Base-by-base conservation (phyloP, 2,888 invertebrate genomes). In the Watsonalla binaria region DNA sequence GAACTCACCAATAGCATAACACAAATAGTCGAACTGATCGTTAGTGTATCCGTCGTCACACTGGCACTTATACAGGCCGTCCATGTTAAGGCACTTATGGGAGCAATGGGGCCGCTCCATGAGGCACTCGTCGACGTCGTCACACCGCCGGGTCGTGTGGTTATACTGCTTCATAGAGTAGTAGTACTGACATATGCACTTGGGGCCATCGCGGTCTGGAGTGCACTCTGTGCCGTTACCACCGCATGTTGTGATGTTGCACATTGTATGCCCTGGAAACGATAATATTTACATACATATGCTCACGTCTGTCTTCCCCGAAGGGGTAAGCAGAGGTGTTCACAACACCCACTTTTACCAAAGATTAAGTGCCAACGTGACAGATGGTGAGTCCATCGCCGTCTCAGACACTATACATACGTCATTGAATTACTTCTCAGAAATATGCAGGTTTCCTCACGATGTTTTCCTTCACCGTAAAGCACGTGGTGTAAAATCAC, bases 121-220 rank as follows among this genome's bases (percentile, higher is more conserved):
- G 42, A 90, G 78, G 63, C 96, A 96, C 67, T 95, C 94, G 70
- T 96, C 85, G 5, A 94, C 84, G 64, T 94, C 94, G 59, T 80
- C 72, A 60, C 93, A 93, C 1, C 24, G 37, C 0, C 70, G 62
- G 0, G 80, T 80, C n/a, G 74, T 73, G 54, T 76, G 72, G 68
- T 89, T 72, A 76, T 78, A 79, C 58, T 70, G 47, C 61, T 65
- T 61, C 76, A 82, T 56, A 91, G 93, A 5, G 54, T 60, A 0
- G 76, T 88, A 39, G 0, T 54, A 49, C 0, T 55, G 39, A 66
- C 96, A 96, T 2, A 90, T 51, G 71, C 96, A 96, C 8, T 76
- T 74, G 0, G 82, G 76, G 0, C 86, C 89, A 33, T 55, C 9
- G 0, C 83, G 80, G 5, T 82, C 78, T 0, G 79, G 85, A 0